Base-by-base conservation (phyloP, 2,113 vertebrate species). In the Planiliza haematocheilus region DNA sequence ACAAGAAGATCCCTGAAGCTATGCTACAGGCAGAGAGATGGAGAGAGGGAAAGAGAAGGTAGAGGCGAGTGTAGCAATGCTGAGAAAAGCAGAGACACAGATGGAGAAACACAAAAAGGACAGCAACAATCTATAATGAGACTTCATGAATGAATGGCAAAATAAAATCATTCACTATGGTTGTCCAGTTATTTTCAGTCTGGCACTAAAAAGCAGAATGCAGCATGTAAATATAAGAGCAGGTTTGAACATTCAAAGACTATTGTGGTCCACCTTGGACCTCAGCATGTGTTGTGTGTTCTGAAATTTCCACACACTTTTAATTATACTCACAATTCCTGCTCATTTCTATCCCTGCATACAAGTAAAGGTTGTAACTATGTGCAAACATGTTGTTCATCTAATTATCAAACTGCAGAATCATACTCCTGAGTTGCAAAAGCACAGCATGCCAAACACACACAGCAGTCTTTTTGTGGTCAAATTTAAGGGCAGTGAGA, bases 1-100 rank as follows among this genome's bases (percentile, higher is more conserved):
- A 67, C 60, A 67, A 66, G 72, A 68, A 53, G 58, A 77, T 69
- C 48, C 56, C 74, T 7, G 48, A 72, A 86, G 82, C 82, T 57
- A 55, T 4, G 30, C 74, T 45, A 38, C 50, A 45, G 52, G 79
- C 70, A 62, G 61, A 48, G 36, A 48, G 38, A 81, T 16, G 30
- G 63, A 43, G 37, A 12, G 3, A 36, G 16, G 2, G 36, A 43
- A 3, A 10, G n/a, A 16, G 20, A 58, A 12, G 5, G n/a, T 21
- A 30, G 1, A 30, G 30, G 42, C 30, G 13, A n/a, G 21, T 3
- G 7, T 2, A 49, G 38, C 9, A n/a, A 43, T 36, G 36, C 8
- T 34, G 45, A 42, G 18, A 73, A 41, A 58, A 58, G 41, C 38
- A 57, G 4, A 58, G 51, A 55, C 5, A 58, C 39, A 71, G 38